phyloP scores from a whole-genome alignment of 2,888 invertebrate species.

The Tholera decimalis region DNA sequence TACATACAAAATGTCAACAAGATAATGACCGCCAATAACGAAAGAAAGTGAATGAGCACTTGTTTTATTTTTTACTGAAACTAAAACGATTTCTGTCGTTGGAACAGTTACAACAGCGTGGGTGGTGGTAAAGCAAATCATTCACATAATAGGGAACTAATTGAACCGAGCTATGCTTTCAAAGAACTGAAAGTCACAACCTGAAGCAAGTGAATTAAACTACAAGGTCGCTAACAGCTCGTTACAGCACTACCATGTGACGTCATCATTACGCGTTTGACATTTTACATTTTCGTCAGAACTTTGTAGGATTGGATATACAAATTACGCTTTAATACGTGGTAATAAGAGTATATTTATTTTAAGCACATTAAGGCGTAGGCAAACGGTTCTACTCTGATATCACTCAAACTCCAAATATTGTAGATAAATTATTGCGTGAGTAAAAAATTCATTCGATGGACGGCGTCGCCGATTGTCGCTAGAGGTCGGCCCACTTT shows the following conservation, averaged over 20 bases:
- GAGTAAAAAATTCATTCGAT: conserved; percentile 73
- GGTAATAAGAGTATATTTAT: conserved; percentile 24
- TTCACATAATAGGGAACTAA: conserved; percentile 43
- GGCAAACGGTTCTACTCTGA: conserved; percentile 33
- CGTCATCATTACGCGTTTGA: conserved; percentile 55
- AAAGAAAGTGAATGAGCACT: conserved; percentile 60
- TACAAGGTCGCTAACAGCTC: conserved; percentile 62
- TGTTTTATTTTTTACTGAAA: conserved; percentile 47
- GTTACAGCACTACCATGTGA: conserved; percentile 54
- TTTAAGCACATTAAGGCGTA: conserved; percentile 25
- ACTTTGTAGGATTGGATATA: conserved; percentile 28
- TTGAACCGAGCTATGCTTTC: conserved; percentile 48
- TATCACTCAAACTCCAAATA: conserved; percentile 49
- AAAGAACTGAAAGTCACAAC: conserved; percentile 52
- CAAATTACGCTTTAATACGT: conserved; percentile 27
- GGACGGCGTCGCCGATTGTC: conserved; percentile 66
- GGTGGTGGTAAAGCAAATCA: conserved; percentile 38
- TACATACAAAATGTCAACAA: conserved; percentile 63
- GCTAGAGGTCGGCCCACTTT: conserved; percentile 83
- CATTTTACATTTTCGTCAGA: conserved; percentile 51
- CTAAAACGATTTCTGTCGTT: conserved; percentile 37
- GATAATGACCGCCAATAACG: conserved; percentile 62
- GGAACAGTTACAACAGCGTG: conserved; percentile 27
- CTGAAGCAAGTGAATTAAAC: conserved; percentile 41
- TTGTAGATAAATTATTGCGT: conserved; percentile 63